These are phyloP conservation scores for Piezodorus guildinii DNA, from an alignment of 1,140 invertebrate genomes.

Conservation along the genomic window DNA sequence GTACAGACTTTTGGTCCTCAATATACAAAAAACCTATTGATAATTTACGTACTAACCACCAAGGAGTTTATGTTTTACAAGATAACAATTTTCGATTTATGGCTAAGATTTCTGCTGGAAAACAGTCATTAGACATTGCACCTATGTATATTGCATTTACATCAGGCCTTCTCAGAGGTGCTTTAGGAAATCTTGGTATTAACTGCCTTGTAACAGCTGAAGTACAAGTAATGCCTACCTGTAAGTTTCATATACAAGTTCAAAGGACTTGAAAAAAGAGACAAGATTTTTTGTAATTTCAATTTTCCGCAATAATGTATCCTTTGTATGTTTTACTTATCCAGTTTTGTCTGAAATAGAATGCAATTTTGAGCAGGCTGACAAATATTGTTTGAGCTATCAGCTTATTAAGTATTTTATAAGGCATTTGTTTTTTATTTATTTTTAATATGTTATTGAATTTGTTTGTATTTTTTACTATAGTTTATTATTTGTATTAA, in stretches of 20 bases:
- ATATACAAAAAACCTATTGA: constrained; percentile 98
- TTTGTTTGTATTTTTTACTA: no score
- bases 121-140: constrained; percentile 83
- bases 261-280: background rate
- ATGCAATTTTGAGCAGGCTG: no score
- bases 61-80: constrained; percentile 96
- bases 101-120: constrained; percentile 71
- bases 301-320: no score
- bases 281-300: background rate
- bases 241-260: constrained; percentile 88
- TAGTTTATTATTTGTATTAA: no score
- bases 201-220: constrained; percentile 90
- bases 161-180: constrained; percentile 88
- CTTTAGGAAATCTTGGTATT: constrained; percentile 87
- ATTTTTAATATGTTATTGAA: no score
- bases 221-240: constrained; percentile 81
- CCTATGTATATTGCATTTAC: constrained; percentile 91
- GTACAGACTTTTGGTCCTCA: constrained; percentile 95
- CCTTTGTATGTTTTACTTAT: no score
- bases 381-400: no score
- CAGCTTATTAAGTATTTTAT: no score
- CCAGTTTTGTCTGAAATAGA: no score
- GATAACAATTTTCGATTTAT: constrained; percentile 91
- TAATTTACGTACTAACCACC: constrained; percentile 96
- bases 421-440: no score